Evolutionary conservation across 92 coral and sea anemone species (phyloP).

Genomic region (Pocillopora grandis): DNA sequence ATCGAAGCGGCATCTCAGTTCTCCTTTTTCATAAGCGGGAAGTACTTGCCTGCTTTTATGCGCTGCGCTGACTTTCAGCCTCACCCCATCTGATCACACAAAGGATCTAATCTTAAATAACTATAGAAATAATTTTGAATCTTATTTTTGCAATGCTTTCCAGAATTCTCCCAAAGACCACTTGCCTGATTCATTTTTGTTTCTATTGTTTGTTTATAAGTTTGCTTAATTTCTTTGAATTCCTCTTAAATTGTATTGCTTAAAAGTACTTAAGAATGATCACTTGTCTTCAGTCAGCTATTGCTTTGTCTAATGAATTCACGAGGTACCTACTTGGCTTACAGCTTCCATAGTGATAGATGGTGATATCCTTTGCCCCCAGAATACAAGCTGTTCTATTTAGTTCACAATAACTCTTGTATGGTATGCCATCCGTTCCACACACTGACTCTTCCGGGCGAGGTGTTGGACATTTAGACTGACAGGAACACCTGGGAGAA

Average conservation of each 20-base stretch:
- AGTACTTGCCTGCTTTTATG: slow-evolving; percentile 63
- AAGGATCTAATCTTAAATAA: neutral
- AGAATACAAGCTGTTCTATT: slow-evolving; percentile 82
- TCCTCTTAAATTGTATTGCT: no score
- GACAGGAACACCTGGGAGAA: slow-evolving; percentile 66
- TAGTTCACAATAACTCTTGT: slow-evolving; percentile 60
- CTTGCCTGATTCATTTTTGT: no score
- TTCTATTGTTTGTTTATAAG: no score
- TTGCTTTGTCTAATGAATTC: neutral
- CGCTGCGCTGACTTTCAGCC: slow-evolving; percentile 48
- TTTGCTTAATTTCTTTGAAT: no score
- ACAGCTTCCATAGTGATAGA: slow-evolving; percentile 60
- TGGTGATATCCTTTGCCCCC: slow-evolving; percentile 51
- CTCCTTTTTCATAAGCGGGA: slow-evolving; percentile 55
- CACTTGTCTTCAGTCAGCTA: no score
- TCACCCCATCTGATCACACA: slow-evolving; percentile 43
- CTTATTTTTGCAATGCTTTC: no score
- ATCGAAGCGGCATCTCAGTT: slow-evolving; percentile 60
- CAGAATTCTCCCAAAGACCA: no score
- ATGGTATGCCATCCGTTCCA: slow-evolving; percentile 77
- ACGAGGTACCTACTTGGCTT: slow-evolving; percentile 46
- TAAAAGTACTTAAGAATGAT: no score
- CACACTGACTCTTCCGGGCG: slow-evolving; percentile 51
- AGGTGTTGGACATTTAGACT: slow-evolving; percentile 52
- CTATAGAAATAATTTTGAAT: neutral